Base-by-base conservation (phyloP, 2,797 vertebrate species). In the Gallinago stenura region DNA sequence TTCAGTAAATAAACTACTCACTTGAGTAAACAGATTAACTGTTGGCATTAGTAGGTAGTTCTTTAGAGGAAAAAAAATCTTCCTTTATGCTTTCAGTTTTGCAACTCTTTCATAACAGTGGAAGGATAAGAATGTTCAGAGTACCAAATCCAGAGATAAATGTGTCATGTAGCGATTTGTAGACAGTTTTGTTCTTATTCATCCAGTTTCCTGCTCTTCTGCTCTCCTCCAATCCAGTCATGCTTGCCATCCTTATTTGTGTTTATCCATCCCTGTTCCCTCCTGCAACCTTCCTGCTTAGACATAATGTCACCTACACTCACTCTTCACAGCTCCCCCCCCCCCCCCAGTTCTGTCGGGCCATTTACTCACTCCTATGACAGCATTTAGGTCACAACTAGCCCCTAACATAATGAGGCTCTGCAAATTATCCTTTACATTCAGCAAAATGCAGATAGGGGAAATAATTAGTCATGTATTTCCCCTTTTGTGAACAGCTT, bases 401-500 rank as follows among this genome's bases (percentile, higher is more conserved):
- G 7, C 17, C 62, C 66, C 51, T 71, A 77, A 91, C 26, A 82
- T 92, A 93, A 77, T 8, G 16, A 93, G 15, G 9, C 35, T 58
- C 24, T 22, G 48, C 45, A 93, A 94, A 87, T 91, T 71, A 77
- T 76, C 72, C 54, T 93, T 69, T 87, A 69, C 17, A 79, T 70
- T 93, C 61, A 53, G 71, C 26, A 88, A 91, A 95, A 88, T 89
- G 69, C 88, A 95, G 82, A 87, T 72, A 50, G 58, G 56, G 73
- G 50, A 93, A 94, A 90, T 73, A 96, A 95, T 94, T 93, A 92
- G 45, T 96, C 70, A 88, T 75, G 37, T 69, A 92, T 85, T 87
- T 95, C 79, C 35, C 30, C 45, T 82, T 91, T 88, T 73, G 73
- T 91, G 70, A 93, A 69, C 60, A 84, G 83, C 69, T 95, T 89